Percentiles rank a stretch among this genome's conserved stretches.
Evolutionary conservation across 2,797 vertebrate species (phyloP).

Genomic region (Thunnus albacares): DNA sequence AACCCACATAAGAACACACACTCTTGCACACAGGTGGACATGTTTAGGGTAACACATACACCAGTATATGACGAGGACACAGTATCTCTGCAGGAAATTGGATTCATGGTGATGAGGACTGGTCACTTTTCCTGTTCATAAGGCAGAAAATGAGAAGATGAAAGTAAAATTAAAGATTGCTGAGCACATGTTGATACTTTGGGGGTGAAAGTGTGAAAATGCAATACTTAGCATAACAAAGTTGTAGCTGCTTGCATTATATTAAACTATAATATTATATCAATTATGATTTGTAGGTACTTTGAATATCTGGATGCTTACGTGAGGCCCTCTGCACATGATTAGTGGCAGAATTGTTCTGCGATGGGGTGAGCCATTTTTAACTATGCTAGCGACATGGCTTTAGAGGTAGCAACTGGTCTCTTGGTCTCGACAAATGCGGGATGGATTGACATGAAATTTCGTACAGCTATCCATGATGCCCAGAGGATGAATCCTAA

Average conservation of each 20-base stretch:
- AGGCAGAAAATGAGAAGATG: slow-evolving; percentile 30
- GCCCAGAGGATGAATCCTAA: no score
- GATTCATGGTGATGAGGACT: background rate
- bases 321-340: background rate
- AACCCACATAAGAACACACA: background rate
- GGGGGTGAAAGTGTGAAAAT: background rate
- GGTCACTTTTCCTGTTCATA: background rate
- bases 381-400: no score
- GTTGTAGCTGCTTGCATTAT: background rate
- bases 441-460: no score
- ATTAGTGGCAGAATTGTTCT: background rate
- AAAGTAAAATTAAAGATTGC: background rate
- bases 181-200: background rate
- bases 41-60: background rate
- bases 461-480: no score
- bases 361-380: background rate
- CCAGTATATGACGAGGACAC: background rate
- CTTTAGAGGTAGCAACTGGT: no score
- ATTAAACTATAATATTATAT: background rate
- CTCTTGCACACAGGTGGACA: background rate
- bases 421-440: no score
- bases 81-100: slow-evolving; percentile 34
- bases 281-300: background rate
- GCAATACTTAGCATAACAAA: background rate
- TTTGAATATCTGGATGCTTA: background rate